Conservation (phyloP, 1,140 invertebrate species). For the Meloidogyne floridensis region DNA sequence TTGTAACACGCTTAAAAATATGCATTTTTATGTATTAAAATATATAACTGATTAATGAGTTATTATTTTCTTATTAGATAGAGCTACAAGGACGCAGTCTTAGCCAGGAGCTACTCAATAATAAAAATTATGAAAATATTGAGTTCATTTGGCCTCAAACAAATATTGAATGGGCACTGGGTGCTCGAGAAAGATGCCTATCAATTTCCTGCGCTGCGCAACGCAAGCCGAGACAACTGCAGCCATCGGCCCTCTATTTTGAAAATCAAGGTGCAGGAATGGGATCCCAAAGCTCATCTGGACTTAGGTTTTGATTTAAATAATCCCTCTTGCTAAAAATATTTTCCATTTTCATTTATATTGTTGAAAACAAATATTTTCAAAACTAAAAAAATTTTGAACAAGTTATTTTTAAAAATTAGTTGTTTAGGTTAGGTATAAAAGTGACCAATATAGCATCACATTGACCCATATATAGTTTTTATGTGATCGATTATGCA, state of each 20-base stretch:
- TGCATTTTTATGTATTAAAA: background rate
- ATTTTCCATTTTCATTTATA: background rate
- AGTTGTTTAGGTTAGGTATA: too few species aligned
- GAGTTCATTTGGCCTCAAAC: constrained; percentile 65
- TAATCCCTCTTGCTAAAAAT: background rate
- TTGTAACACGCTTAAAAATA: background rate
- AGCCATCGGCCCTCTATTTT: constrained; percentile 61
- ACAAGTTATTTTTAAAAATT: too few species aligned
- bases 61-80: background rate
- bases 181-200: constrained; percentile 45
- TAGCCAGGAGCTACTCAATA: constrained; percentile 54
- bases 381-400: too few species aligned
- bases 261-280: constrained; percentile 58
- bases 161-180: constrained; percentile 57
- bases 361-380: background rate
- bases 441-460: too few species aligned
- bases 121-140: constrained; percentile 60
- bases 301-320: constrained; percentile 16
- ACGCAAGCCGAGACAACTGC: constrained; percentile 55
- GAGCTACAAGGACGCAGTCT: constrained; percentile 54
- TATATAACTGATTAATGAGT: too few species aligned
- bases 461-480: too few species aligned
- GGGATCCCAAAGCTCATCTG: constrained; percentile 12
- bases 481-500: too few species aligned
- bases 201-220: constrained; percentile 11